Percentiles rank a stretch among this genome's conserved stretches.
These are phyloP conservation scores for Tyrannus savana DNA, from an alignment of 2,113 vertebrate species.

Conservation along the genomic window DNA sequence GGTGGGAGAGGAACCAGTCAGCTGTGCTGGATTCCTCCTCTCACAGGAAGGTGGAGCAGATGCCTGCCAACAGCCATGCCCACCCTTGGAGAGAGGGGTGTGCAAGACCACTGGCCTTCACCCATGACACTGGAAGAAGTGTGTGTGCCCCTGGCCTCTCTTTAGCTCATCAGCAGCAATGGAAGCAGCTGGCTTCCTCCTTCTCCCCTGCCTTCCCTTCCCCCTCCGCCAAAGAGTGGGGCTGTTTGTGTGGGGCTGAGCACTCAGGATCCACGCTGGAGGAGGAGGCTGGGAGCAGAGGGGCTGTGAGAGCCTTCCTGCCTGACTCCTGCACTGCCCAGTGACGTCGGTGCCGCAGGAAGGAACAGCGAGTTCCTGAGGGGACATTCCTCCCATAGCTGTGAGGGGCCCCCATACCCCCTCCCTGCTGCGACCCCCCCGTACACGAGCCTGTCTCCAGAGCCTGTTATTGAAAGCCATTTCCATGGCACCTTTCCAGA, in stretches of 20 bases:
- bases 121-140: rapidly evolving
- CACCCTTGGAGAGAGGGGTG: not conserved
- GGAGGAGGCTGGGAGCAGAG: not conserved
- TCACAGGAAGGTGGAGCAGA: rapidly evolving
- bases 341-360: slow-evolving; percentile 57
- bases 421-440: not conserved
- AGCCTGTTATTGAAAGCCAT: slow-evolving; percentile 21
- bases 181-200: rapidly evolving
- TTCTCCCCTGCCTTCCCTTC: rapidly evolving
- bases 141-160: rapidly evolving
- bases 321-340: not conserved
- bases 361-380: slow-evolving; percentile 71
- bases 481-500: slow-evolving; percentile 46
- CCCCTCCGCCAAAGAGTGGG: not conserved
- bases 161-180: rapidly evolving
- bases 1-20: not conserved
- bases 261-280: not conserved
- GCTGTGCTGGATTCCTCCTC: not conserved
- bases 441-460: not conserved
- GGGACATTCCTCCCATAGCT: slow-evolving; percentile 73
- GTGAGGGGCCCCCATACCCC: not conserved
- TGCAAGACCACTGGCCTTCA: not conserved
- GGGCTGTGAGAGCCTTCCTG: not conserved
- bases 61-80: not conserved
- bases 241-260: not conserved